phyloP scores from a whole-genome alignment of 2,888 invertebrate genomes.

The Homarus gammarus region DNA sequence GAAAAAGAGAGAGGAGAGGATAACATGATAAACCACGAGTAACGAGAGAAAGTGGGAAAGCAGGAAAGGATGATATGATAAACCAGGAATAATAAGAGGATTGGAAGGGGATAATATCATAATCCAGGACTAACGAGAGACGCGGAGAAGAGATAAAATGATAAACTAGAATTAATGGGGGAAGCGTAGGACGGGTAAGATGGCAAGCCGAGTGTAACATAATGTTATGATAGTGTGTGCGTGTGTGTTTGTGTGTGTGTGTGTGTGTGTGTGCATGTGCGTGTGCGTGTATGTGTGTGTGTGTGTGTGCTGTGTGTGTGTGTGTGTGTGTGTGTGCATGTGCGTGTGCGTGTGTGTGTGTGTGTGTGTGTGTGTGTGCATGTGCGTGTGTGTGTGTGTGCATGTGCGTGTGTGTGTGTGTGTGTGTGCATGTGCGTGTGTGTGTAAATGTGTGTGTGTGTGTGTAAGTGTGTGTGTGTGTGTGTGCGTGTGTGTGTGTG shows the following conservation, averaged over 20 bases:
- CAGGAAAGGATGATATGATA: too few species aligned
- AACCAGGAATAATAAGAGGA: too few species aligned
- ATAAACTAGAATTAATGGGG: too few species aligned
- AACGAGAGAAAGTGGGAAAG: too few species aligned
- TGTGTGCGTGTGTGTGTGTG: constrained; percentile 35
- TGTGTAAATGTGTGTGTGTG: constrained; percentile 26
- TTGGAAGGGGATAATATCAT: too few species aligned
- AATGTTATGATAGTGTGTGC: constrained; percentile 22
- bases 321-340: constrained; percentile 22
- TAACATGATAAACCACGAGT: too few species aligned
- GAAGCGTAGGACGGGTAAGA: neutral
- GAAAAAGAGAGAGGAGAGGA: too few species aligned
- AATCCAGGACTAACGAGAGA: too few species aligned
- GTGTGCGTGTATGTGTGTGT: constrained; percentile 5
- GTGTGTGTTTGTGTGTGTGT: constrained; percentile 38
- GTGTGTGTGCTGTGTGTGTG: constrained; percentile 5
- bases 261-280: constrained; percentile 42
- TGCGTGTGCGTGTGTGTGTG: constrained; percentile 49
- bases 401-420: neutral
- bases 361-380: constrained; percentile 44
- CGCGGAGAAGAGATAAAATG: too few species aligned
- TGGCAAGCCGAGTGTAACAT: neutral
- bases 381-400: constrained; percentile 38
- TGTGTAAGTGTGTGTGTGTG: constrained; percentile 33
- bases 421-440: constrained; percentile 11